phyloP scores from a whole-genome alignment of 2,113 vertebrate genomes.

The Heterocephalus glaber region DNA sequence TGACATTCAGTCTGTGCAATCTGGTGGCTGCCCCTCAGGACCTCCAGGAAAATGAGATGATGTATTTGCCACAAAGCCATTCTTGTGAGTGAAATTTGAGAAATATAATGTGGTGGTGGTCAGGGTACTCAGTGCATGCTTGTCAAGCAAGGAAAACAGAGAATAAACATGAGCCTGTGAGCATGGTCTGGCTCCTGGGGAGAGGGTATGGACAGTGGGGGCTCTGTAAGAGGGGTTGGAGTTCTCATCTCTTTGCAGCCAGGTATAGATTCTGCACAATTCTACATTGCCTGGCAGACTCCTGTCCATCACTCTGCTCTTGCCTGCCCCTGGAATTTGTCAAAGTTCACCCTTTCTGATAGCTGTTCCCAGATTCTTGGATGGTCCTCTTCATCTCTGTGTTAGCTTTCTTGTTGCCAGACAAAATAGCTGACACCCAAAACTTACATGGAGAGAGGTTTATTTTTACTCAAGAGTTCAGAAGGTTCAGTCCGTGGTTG shows the following conservation, averaged over 20 bases:
- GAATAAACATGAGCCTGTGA: not conserved
- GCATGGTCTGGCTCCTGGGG: fast-evolving
- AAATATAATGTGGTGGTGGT: not conserved
- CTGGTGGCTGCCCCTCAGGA: slow-evolving; percentile 61
- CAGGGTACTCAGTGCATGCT: fast-evolving
- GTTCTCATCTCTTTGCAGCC: not conserved
- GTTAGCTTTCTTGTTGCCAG: not conserved
- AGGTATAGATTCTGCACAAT: not conserved
- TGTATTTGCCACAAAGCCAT: slow-evolving; percentile 52
- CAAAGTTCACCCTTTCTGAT: not conserved
- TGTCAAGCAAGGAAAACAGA: not conserved
- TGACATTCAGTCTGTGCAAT: slow-evolving; percentile 63
- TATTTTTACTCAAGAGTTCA: not conserved
- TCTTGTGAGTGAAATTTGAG: not conserved
- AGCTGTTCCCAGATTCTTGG: not conserved
- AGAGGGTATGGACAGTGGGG: not conserved
- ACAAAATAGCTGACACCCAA: not conserved
- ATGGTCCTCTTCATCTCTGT: not conserved
- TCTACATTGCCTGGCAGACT: fast-evolving
- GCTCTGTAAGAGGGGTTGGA: not conserved
- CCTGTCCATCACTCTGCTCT: not conserved
- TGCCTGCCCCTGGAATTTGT: not conserved
- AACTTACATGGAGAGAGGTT: not conserved
- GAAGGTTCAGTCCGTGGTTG: not conserved
- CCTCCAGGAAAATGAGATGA: slow-evolving; percentile 59